Base-by-base conservation (phyloP, 2,113 vertebrate species). In the Actenoides hombroni region DNA sequence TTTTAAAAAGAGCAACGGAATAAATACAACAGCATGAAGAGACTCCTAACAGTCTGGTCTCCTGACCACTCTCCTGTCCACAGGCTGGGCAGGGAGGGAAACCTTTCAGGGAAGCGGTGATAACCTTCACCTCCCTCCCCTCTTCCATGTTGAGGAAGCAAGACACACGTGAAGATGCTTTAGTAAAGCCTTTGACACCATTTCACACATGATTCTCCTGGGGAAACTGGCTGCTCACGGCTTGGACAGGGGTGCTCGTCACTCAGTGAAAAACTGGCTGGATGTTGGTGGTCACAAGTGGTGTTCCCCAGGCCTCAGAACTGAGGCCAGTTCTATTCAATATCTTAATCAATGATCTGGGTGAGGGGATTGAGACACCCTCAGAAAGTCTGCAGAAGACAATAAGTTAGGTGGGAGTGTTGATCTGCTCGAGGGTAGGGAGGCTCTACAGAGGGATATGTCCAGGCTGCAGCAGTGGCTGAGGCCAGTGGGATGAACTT, bases 261-360 rank as follows among this genome's bases (percentile, higher is more conserved):
- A 7, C 33, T 23, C 25, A 6, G 31, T 42, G 20, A 54, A 44
- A 57, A n/a, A 14, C 1, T 24, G 9, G 19, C 25, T 67, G 51
- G 39, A 46, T 68, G 20, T 13, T 11, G 7, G 14, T 10, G 20
- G 39, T 28, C 49, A 39, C 29, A 20, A 59, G 17, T 8, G 35
- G 21, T 33, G 28, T 31, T 3, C 35, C 20, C 59, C 44, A 33
- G 7, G 57, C 44, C 11, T 53, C n/a, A 25, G n/a, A 9, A 9
- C 0, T 48, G 21, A 3, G 1, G 17, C 11, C 29, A 59, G 18
- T 9, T 7, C 69, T 37, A 6, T 37, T 86, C 53, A 28, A 20
- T 28, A 9, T 13, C 10, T 29, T n/a, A n/a, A 48, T 5, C 5
- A n/a, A 9, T 11, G 4, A 29, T 25, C 13, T 82, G 29, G 21